These are phyloP conservation scores for Steinernema carpocapsae DNA, from an alignment of 2,888 invertebrate genomes.

Conservation along the genomic window DNA sequence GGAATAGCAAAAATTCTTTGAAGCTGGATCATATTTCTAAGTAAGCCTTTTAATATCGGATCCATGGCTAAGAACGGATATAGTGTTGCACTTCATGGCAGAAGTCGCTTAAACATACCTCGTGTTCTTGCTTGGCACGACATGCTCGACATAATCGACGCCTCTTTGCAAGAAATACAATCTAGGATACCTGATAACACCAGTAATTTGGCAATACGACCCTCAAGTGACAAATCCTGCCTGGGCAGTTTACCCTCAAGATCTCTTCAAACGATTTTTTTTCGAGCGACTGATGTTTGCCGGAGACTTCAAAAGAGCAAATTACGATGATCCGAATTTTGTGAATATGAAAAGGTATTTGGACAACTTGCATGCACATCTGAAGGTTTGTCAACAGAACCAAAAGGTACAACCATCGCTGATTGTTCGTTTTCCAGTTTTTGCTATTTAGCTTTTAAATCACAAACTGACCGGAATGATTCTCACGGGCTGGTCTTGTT, in stretches of 20 bases:
- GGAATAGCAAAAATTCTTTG: constrained; percentile 69
- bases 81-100: constrained; percentile 32
- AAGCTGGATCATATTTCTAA: constrained; percentile 75
- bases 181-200: constrained; percentile 49
- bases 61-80: background rate
- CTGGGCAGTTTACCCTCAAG: constrained; percentile 41
- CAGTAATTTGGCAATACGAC: constrained; percentile 50
- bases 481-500: constrained; percentile 69
- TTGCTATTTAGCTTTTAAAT: constrained; percentile 43
- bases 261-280: too few species aligned
- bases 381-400: constrained; percentile 67
- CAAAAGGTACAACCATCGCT: background rate
- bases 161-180: constrained; percentile 41
- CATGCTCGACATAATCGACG: constrained; percentile 59
- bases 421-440: too few species aligned
- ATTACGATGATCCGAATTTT: constrained; percentile 76
- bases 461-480: constrained; percentile 58
- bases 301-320: constrained; percentile 85
- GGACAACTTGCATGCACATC: constrained; percentile 79
- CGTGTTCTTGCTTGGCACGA: constrained; percentile 65
- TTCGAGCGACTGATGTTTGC: constrained; percentile 82
- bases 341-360: constrained; percentile 77
- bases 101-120: constrained; percentile 47
- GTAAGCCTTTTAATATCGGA: constrained; percentile 37
- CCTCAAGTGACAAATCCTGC: constrained; percentile 55